phyloP scores from a whole-genome alignment of 1,140 invertebrate species.

The Leptoteleia sp. region DNA sequence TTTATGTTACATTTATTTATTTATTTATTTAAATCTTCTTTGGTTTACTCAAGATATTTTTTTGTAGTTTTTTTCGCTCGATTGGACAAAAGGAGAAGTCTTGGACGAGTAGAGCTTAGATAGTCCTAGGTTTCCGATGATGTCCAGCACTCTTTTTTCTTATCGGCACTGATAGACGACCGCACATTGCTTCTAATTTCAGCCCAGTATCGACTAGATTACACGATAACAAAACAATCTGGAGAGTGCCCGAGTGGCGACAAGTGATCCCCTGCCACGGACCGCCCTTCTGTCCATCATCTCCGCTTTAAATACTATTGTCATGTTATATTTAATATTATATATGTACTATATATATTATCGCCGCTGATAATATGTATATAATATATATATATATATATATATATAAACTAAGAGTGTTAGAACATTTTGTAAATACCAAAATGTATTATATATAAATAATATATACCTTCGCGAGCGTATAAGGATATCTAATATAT shows the following conservation, averaged over 20 bases:
- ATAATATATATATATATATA: constrained; percentile 51
- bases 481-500: constrained; percentile 45
- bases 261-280: constrained; percentile 80
- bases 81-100: constrained; percentile 59
- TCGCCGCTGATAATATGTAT: constrained; percentile 60
- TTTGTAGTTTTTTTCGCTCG: too few relatives aligned
- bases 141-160: constrained; percentile 65
- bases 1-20: too few relatives aligned
- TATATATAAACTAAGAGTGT: constrained; percentile 2
- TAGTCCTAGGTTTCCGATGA: constrained; percentile 66
- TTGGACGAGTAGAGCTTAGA: constrained; percentile 60
- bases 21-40: too few relatives aligned
- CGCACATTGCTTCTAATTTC: constrained; percentile 72
- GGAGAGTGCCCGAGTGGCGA: constrained; percentile 79
- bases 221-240: constrained; percentile 78
- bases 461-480: constrained; percentile 56
- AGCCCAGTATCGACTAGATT: constrained; percentile 81
- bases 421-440: constrained; percentile 44
- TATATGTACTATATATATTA: constrained; percentile 67
- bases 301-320: constrained; percentile 68
- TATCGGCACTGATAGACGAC: constrained; percentile 63
- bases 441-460: constrained; percentile 65
- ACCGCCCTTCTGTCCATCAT: constrained; percentile 68
- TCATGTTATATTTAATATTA: constrained; percentile 68
- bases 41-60: too few relatives aligned